Conservation (phyloP, 2,113 vertebrate genomes). For the Amphiprion ocellaris region DNA sequence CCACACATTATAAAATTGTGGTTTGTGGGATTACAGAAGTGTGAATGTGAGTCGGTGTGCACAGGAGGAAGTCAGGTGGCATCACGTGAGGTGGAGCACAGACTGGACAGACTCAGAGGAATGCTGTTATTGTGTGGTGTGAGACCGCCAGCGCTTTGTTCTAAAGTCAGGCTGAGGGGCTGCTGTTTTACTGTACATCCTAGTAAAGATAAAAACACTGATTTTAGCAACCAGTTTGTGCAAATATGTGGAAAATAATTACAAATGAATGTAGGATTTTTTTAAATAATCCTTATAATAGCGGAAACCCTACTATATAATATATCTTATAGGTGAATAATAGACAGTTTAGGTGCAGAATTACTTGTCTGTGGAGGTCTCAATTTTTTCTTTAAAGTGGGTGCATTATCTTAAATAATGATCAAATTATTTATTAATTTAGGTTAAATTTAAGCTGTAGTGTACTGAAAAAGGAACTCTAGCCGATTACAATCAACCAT, state of each 20-base stretch:
- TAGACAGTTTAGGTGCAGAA: too few species aligned
- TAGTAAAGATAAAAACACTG: neutral
- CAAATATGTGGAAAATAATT: neutral
- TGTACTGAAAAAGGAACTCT: too few species aligned
- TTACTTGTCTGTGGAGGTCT: too few species aligned
- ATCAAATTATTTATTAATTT: too few species aligned
- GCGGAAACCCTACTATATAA: too few species aligned
- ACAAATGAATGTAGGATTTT: neutral
- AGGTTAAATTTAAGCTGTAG: too few species aligned
- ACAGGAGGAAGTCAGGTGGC: constrained; percentile 63
- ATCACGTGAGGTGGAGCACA: constrained; percentile 52
- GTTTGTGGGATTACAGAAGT: constrained; percentile 23
- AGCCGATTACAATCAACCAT: neutral
- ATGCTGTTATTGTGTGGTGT: constrained; percentile 55
- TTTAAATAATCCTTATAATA: too few species aligned
- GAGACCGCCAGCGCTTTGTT: constrained; percentile 23
- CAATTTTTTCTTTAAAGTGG: too few species aligned
- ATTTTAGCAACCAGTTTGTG: neutral
- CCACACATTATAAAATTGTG: neutral
- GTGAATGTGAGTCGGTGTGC: constrained; percentile 41
- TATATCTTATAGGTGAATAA: too few species aligned
- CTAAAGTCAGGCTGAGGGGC: constrained; percentile 5
- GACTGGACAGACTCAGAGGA: constrained; percentile 53
- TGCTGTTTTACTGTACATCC: neutral
- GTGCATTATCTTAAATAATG: too few species aligned